Evolutionary conservation across 2,888 invertebrate species (phyloP), one percentile per base, ranked within the genome.

Genomic region (Dromius quadrimaculatus): DNA sequence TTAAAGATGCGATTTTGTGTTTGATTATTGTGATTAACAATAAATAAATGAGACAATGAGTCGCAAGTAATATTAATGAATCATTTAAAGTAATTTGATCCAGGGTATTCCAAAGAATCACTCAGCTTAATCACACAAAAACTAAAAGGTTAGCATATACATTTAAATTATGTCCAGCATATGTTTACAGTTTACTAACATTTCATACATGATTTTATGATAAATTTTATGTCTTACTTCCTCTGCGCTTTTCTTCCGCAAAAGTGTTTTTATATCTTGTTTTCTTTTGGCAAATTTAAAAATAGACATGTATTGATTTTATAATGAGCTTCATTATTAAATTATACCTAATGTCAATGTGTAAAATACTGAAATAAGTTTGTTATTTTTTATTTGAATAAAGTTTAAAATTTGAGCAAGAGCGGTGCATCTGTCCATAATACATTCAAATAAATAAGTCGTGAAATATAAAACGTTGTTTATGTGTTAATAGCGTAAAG

Each of bases 401-500:
- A n/a, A n/a, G n/a, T n/a, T n/a, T n/a, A n/a, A n/a, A n/a, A n/a
- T n/a, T n/a, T n/a, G n/a, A n/a, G n/a, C n/a, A n/a, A n/a, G n/a
- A n/a, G n/a, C n/a, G n/a, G n/a, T n/a, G n/a, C n/a, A n/a, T n/a
- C n/a, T n/a, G n/a, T n/a, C n/a, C n/a, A n/a, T n/a, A n/a, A n/a
- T 57, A 17, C 45, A 63, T 43, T 63, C 45, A 43, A 28, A 28
- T 45, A 63, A 63, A 63, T 63, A 28, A 45, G 17, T 41, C 45
- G 19, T 63, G 63, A 63, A 63, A 63, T 63, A 43, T 63, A 45
- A 63, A 63, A 43, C 63, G 8, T 45, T 63, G 63, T 45, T 63
- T 63, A 63, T 63, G 43, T 43, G 23, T 63, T 59, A 47, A 59
- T 59, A 17, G 17, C 22, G 41, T 62, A 28, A 65, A 65, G 50